These are phyloP conservation scores for Rhizoglyphus robini DNA, from an alignment of 1,140 invertebrate species.

Conservation along the genomic window DNA sequence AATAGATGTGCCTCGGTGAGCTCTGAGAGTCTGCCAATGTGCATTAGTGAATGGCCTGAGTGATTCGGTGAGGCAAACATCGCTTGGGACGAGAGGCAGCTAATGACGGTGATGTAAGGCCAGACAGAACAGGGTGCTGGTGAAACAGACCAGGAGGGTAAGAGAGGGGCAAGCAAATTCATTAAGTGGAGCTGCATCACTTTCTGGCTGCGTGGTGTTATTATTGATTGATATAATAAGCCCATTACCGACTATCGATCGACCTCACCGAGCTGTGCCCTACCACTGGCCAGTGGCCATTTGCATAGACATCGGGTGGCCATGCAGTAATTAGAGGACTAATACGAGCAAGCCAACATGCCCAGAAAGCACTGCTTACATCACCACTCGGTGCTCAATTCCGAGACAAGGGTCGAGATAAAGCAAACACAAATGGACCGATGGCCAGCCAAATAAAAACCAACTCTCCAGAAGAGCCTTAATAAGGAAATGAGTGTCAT, in stretches of 20 bases:
- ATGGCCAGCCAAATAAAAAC: not conserved
- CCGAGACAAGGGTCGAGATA: too few relatives aligned
- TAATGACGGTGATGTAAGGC: not conserved
- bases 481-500: conserved; percentile 11
- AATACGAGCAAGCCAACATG: not conserved
- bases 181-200: not conserved
- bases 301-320: not conserved
- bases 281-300: not conserved
- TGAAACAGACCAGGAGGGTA: not conserved
- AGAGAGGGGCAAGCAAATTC: not conserved
- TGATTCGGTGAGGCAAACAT: not conserved
- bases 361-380: not conserved
- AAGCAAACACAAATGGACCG: not conserved
- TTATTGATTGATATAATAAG: conserved; percentile 9
- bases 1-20: conserved; percentile 6
- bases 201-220: not conserved
- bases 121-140: not conserved
- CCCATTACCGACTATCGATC: conserved; percentile 4
- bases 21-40: too few relatives aligned
- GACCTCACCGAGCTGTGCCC: not conserved
- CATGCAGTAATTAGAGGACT: not conserved
- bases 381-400: too few relatives aligned
- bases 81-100: not conserved
- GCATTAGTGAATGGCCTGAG: too few relatives aligned
- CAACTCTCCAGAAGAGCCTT: not conserved